Evolutionary conservation across 2,888 invertebrate genomes (phyloP), one percentile per base, ranked within the genome.

Genomic region (Argyresthia goedartella): DNA sequence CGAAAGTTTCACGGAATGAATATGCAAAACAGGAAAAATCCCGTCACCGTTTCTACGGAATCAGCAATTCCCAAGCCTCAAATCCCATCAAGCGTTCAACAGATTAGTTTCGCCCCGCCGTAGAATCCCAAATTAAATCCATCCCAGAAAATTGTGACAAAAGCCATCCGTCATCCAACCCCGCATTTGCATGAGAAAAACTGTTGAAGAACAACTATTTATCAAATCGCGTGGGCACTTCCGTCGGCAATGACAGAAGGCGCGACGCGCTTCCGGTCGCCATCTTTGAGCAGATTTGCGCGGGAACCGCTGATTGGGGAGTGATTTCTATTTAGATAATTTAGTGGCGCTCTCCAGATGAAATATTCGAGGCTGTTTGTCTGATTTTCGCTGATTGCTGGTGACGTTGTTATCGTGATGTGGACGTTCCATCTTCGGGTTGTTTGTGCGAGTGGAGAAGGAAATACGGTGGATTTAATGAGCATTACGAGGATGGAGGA

Each of bases 161-260:
- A 75, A 76, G 73, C 76, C 71, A 85, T 86, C 74, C 78, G 82
- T 86, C 85, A 86, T 85, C 72, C 76, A 59, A 67, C 82, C 81
- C 85, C 81, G 84, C 82, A 85, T 85, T 84, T 86, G 82, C 85
- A 85, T 85, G 79, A 81, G 81, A 84, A 85, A 84, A 85, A 85
- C 84, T 79, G 73, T 76, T 76, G 73, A 81, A 82, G 85, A 84
- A 85, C 85, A 84, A 85, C 85, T 86, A 86, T 86, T 86, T 86
- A 85, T 86, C 85, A 86, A 86, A 84, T 80, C 73, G 82, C 72
- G 65, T 76, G 75, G 66, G 80, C 67, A 80, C 77, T 81, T 86
- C 85, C 85, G 84, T 75, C 76, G 65, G 77, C 80, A 76, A 73
- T 81, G 82, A 78, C 81, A 78, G 77, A 72, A 79, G 84, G 81